Evolutionary conservation across 2,888 invertebrate species (phyloP), one percentile per base, ranked within the genome.

Genomic region (Schizaphis graminum): DNA sequence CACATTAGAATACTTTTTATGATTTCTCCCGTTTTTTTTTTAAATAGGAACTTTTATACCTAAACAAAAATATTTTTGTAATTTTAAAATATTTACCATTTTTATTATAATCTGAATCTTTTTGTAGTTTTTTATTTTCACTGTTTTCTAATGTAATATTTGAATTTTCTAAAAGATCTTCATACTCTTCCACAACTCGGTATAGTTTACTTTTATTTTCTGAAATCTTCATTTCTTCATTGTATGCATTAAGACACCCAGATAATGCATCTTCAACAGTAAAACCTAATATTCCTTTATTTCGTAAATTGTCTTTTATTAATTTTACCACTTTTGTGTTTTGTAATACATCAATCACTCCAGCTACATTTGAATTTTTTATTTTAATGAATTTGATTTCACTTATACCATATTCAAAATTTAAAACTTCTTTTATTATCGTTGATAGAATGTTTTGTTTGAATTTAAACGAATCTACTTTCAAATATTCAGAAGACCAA

Each of bases 401-500:
- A 57, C 84, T 93, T 89, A 57, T 89, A 28, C 57, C 53, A 77
- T 89, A 44, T 47, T 89, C 89, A 93, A 89, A 93, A 35, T 89
- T 93, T 13, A 93, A 84, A 84, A 93, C 89, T 44, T 84, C 89
- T 84, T 53, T 84, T 56, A 84, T 47, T 4, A 93, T 84, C 44
- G 11, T 61, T 53, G 88, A 84, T 93, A 93, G 26, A 84, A 89
- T 44, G 8, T 47, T 44, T 84, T 84, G 84, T 44, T 44, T 28
- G 24, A 3, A 47, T 26, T 84, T 13, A 84, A 84, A 44, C 44
- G 41, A 24, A 35, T 84, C 35, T 24, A 93, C 13, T 35, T 89
- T 93, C 84, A 93, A 93, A 84, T 93, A 89, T 57, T 89, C 47
- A 35, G 89, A 84, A 56, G 89, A 93, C 93, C 89, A 93, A 16